Conservation (phyloP, 30 jellyfish, hydroid and myxozoan genomes). For the Nemopilema nomurai region DNA sequence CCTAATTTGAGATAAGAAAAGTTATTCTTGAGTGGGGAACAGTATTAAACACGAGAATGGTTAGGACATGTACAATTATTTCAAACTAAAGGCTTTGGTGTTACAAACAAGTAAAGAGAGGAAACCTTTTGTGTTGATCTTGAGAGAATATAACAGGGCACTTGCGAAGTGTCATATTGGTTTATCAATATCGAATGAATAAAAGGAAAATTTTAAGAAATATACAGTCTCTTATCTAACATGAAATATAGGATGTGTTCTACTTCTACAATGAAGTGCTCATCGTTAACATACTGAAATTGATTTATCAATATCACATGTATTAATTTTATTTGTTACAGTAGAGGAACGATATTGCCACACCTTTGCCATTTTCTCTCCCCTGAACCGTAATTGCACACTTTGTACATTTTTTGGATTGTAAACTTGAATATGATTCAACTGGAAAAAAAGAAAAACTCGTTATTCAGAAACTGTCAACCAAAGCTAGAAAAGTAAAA, state of each 20-base stretch:
- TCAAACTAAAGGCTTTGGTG: background rate
- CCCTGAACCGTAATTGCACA: constrained; percentile 96
- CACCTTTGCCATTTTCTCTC: constrained; percentile 99
- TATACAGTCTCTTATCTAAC: constrained; percentile 2
- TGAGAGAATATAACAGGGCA: no score
- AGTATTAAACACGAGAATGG: background rate
- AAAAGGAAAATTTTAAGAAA: no score
- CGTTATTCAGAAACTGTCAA: no score
- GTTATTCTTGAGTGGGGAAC: background rate
- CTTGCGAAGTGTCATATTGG: no score
- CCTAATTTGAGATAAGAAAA: constrained; percentile 25
- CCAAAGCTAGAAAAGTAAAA: no score
- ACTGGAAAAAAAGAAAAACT: constrained; percentile 19
- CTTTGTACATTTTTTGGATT: constrained; percentile 97
- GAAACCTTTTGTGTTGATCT: no score
- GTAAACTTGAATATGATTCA: constrained; percentile 91
- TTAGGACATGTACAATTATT: no score
- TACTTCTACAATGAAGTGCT: no score
- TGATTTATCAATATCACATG: no score
- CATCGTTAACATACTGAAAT: no score
- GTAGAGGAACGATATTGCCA: background rate
- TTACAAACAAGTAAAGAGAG: background rate
- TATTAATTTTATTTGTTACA: no score
- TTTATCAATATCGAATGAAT: no score
- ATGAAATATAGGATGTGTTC: background rate